Evolutionary conservation across 2,113 vertebrate genomes (phyloP).

Genomic region (Xenopus tropicalis): DNA sequence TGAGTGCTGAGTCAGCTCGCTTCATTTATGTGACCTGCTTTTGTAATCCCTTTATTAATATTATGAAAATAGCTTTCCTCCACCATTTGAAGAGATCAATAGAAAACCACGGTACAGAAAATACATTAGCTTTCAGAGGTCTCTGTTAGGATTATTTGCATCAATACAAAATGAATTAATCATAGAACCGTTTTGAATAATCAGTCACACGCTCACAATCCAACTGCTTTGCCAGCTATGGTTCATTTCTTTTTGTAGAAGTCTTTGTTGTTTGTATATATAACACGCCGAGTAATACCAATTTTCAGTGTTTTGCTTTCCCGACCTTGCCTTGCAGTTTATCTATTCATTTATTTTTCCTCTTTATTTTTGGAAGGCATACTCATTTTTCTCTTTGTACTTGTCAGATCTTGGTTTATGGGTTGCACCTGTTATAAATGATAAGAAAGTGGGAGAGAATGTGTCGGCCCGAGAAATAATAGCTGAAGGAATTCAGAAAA

Average conservation of each 20-base stretch:
- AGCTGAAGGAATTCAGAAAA: slow-evolving; percentile 13
- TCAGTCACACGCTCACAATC: slow-evolving; percentile 43
- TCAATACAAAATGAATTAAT: slow-evolving; percentile 69
- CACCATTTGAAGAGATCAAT: slow-evolving; percentile 63
- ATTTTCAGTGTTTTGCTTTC: slow-evolving; percentile 48
- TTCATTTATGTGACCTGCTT: slow-evolving; percentile 74
- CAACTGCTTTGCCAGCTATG: slow-evolving; percentile 31
- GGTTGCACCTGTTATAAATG: slow-evolving; percentile 43
- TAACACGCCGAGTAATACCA: slow-evolving; percentile 40
- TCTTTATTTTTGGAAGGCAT: slow-evolving; percentile 45
- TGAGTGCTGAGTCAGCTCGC: slow-evolving; percentile 66
- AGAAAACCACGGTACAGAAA: slow-evolving; percentile 61
- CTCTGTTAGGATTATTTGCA: slow-evolving; percentile 68
- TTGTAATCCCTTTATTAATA: slow-evolving; percentile 76
- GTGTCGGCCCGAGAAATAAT: slow-evolving; percentile 2
- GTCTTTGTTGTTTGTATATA: slow-evolving; percentile 38
- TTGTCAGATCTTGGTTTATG: slow-evolving; percentile 48
- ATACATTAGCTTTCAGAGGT: slow-evolving; percentile 61
- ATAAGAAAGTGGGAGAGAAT: slow-evolving; percentile 36
- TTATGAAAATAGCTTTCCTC: slow-evolving; percentile 70
- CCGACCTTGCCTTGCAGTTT: slow-evolving; percentile 45
- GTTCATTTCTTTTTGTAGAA: slow-evolving; percentile 33
- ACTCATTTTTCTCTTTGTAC: slow-evolving; percentile 39
- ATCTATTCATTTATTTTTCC: slow-evolving; percentile 38
- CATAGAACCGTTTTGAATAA: slow-evolving; percentile 60